phyloP scores from a whole-genome alignment of 1,140 invertebrate genomes.

The Drosophila melanica region DNA sequence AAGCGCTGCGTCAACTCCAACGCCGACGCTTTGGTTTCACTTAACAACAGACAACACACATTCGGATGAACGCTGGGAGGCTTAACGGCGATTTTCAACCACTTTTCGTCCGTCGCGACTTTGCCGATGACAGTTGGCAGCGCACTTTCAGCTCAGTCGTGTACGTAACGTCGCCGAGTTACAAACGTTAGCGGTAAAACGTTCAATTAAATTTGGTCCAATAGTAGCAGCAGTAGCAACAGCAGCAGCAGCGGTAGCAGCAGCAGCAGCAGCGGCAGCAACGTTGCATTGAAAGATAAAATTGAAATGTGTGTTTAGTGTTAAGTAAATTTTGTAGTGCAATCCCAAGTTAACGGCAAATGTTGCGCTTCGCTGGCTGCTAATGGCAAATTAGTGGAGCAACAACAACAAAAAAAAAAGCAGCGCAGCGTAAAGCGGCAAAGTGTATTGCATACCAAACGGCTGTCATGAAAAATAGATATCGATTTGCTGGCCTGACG shows the following conservation, averaged over 20 bases:
- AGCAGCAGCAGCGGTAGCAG: neutral
- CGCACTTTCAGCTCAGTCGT: conserved; percentile 64
- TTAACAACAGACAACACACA: neutral
- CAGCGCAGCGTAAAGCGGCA: conserved; percentile 40
- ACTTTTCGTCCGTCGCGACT: conserved; percentile 22
- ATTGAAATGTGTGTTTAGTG: conserved; percentile 66
- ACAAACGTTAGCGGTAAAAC: conserved; percentile 55
- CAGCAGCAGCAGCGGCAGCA: conserved; percentile 41
- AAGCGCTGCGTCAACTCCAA: conserved; percentile 80
- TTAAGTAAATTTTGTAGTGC: conserved; percentile 50
- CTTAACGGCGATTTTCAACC: conserved; percentile 42
- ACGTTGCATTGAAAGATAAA: conserved; percentile 54
- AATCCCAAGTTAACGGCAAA: conserved; percentile 41
- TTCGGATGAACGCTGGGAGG: conserved; percentile 8
- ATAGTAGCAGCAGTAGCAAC: conserved; percentile 40
- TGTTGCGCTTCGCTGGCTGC: conserved; percentile 63
- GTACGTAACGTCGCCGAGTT: conserved; percentile 74
- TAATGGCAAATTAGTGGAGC: conserved; percentile 48
- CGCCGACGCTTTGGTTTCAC: conserved; percentile 70
- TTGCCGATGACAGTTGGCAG: conserved; percentile 37
- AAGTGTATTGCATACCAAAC: conserved; percentile 74
- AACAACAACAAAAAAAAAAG: conserved; percentile 32
- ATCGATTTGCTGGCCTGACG: conserved; percentile 62
- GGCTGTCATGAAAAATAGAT: conserved; percentile 76
- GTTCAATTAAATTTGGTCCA: conserved; percentile 26